Conservation (phyloP, 1,140 invertebrate species). For the Megathymus violae region DNA sequence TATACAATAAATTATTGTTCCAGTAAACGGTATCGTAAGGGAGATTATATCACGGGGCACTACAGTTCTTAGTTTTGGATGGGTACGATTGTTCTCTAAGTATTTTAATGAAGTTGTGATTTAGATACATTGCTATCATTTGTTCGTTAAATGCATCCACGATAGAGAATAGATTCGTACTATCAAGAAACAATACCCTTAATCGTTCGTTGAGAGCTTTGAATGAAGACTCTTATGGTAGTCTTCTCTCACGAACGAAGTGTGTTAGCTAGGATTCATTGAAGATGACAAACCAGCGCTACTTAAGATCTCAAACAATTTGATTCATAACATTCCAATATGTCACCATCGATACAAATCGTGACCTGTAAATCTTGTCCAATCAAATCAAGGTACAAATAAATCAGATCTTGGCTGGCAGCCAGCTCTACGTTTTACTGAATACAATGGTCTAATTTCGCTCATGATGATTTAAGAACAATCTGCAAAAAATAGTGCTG, state of each 20-base stretch:
- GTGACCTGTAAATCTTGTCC: slow-evolving; percentile 21
- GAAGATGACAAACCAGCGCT: slow-evolving; percentile 15
- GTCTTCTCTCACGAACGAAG: background rate
- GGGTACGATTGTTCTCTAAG: slow-evolving; percentile 25
- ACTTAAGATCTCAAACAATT: slow-evolving; percentile 7
- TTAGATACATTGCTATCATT: slow-evolving; percentile 29
- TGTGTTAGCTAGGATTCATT: slow-evolving; percentile 5
- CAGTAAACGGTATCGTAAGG: background rate
- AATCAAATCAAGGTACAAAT: slow-evolving; percentile 30
- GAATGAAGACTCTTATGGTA: background rate
- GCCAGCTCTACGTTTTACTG: slow-evolving; percentile 31
- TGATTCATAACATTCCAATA: slow-evolving; percentile 20
- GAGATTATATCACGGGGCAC: slow-evolving; percentile 15
- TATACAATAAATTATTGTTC: too few species aligned
- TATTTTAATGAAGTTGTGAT: slow-evolving; percentile 32
- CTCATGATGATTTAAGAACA: slow-evolving; percentile 27
- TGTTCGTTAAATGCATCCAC: slow-evolving; percentile 7
- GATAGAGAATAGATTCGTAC: background rate
- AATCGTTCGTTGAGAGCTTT: background rate
- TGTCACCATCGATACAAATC: slow-evolving; percentile 26
- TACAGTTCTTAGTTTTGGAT: background rate
- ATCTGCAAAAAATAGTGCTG: slow-evolving; percentile 8
- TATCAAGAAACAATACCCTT: background rate
- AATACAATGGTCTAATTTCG: slow-evolving; percentile 33
- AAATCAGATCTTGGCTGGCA: slow-evolving; percentile 27